A percentile compares a stretch with the other conserved stretches of the same genome.
These are phyloP conservation scores for Hoplostethus atlanticus DNA, from an alignment of 2,797 vertebrate genomes.

Conservation along the genomic window DNA sequence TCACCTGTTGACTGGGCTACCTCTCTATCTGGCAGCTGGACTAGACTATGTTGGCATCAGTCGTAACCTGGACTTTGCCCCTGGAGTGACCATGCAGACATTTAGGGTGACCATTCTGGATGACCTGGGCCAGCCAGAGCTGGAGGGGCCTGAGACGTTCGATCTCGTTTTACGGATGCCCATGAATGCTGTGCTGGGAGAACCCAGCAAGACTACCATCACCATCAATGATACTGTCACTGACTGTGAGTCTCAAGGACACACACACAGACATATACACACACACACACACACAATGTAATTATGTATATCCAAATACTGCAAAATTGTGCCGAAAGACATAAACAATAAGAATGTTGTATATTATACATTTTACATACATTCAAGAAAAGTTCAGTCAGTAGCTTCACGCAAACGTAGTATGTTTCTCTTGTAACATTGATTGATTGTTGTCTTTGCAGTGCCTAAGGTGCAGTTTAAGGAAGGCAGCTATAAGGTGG, in stretches of 20 bases:
- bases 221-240: constrained; percentile 87
- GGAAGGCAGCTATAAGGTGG: constrained; percentile 82
- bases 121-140: constrained; percentile 87
- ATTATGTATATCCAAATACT: background rate
- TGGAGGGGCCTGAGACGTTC: constrained; percentile 89
- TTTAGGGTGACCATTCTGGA: constrained; percentile 89
- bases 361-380: background rate
- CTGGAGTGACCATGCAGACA: constrained; percentile 88
- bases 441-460: constrained; percentile 50
- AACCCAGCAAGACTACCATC: constrained; percentile 88
- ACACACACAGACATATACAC: background rate
- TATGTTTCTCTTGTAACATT: background rate
- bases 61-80: constrained; percentile 89
- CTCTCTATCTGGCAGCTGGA: constrained; percentile 82
- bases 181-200: constrained; percentile 86
- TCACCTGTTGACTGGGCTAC: background rate
- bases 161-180: constrained; percentile 90
- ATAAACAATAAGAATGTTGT: background rate
- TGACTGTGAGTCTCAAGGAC: constrained; percentile 81
- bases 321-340: background rate
- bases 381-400: background rate
- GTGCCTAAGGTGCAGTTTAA: constrained; percentile 90
- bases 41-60: constrained; percentile 90
- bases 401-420: background rate
- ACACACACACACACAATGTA: background rate